Evolutionary conservation across 1,140 invertebrate species (phyloP), one percentile per base, ranked within the genome.

Genomic region (Andricus grossulariae): DNA sequence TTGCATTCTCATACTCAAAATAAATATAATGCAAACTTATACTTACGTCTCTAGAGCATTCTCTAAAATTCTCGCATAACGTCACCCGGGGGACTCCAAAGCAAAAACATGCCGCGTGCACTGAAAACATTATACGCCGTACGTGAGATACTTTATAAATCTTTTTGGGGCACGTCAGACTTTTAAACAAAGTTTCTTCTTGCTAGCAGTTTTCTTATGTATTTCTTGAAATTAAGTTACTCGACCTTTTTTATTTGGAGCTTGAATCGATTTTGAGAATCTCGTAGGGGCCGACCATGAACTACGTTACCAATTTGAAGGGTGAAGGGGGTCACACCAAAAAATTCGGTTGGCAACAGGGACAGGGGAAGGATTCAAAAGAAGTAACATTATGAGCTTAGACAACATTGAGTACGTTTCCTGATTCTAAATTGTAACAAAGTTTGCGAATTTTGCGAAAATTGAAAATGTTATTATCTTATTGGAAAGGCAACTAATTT

Each of bases 141-240:
- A 39, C 39, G 60, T 32, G 1, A 66, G 60, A 39, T 66, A 13
- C 60, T 66, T 66, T 66, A 66, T 45, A 66, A 66, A 66, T 66
- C 60, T 66, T 66, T 66, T 45, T 39, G n/a, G 25, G 21, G 10
- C 32, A 66, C n/a, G 60, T n/a, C n/a, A 66, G 39, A 66, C 60
- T 66, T 66, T 66, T 25, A 39, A 66, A 66, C 60, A 25, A 66
- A 60, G 19, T 66, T 66, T 66, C 25, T 32, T 39, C 60, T 39
- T 16, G 39, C 15, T 32, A 16, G 25, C 39, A 25, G 39, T 66
- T 66, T 39, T 39, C 25, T 32, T 32, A 32, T 32, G 16, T 39
- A 8, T 66, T 66, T 16, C 32, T 5, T 2, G 25, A 66, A 66
- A 66, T 32, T 19, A 19, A 60, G 57, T 60, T 55, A 10, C 8